Percentiles rank a stretch among this genome's conserved stretches.
These are phyloP conservation scores for Halcyon smyrnensis DNA, from an alignment of 2,797 vertebrate genomes.

Conservation along the genomic window DNA sequence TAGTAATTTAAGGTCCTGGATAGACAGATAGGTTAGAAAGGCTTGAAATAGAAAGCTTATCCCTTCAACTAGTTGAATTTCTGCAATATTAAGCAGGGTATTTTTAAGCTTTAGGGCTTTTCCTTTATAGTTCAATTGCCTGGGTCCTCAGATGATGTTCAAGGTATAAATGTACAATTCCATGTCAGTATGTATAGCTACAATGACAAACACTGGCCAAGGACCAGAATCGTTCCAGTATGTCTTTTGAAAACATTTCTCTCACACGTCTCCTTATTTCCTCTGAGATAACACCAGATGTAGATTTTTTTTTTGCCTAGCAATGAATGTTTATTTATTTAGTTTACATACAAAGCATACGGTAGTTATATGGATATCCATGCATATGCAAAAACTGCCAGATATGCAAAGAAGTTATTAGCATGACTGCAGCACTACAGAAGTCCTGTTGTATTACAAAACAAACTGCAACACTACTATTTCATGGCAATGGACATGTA, in stretches of 20 bases:
- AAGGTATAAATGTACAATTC: neutral
- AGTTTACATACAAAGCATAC: neutral
- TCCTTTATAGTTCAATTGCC: neutral
- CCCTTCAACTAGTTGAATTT: neutral
- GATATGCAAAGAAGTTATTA: neutral
- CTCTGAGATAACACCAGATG: neutral
- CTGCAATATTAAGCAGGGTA: neutral
- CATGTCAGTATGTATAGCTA: neutral
- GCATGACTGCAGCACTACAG: neutral
- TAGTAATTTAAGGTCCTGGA: neutral
- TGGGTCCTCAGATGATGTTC: neutral
- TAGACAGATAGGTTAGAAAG: neutral
- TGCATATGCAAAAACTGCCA: neutral
- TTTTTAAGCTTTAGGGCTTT: neutral
- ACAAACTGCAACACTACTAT: neutral
- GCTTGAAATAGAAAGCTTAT: neutral
- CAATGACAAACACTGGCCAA: neutral
- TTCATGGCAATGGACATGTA: neutral
- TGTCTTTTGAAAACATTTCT: neutral
- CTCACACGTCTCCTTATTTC: neutral
- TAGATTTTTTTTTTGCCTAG: neutral
- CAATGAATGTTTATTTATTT: neutral
- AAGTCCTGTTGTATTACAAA: neutral
- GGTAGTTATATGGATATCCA: neutral
- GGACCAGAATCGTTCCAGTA: neutral